phyloP scores from a whole-genome alignment of 2,797 vertebrate genomes.

The Bovichtus diacanthus region DNA sequence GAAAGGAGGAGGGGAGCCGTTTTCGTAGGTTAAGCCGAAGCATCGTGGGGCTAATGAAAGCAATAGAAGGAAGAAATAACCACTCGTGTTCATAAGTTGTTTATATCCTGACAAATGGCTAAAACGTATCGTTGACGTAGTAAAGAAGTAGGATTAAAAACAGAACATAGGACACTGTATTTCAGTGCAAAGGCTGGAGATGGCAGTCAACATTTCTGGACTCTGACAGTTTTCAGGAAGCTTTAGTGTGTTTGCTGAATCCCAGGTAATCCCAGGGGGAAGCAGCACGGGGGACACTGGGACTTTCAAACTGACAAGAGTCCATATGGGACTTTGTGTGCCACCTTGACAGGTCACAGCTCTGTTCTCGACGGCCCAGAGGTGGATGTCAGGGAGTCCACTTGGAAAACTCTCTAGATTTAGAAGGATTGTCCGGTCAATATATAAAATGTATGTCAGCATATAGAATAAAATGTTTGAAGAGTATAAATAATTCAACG shows the following conservation, averaged over 20 bases:
- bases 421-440: background rate
- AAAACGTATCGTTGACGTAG: too few relatives aligned
- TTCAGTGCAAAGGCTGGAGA: background rate
- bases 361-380: slow-evolving; percentile 39
- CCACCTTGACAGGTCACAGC: slow-evolving; percentile 61
- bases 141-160: too few relatives aligned
- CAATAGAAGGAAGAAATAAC: background rate
- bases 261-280: slow-evolving; percentile 25
- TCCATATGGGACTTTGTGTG: slow-evolving; percentile 51
- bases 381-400: slow-evolving; percentile 35
- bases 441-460: background rate
- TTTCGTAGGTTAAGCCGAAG: slow-evolving; percentile 33
- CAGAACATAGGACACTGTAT: too few relatives aligned
- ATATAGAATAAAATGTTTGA: slow-evolving; percentile 15
- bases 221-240: slow-evolving; percentile 42
- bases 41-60: slow-evolving; percentile 26
- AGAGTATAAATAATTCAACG: slow-evolving; percentile 40
- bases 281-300: slow-evolving; percentile 10
- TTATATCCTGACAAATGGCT: background rate
- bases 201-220: slow-evolving; percentile 11
- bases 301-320: slow-evolving; percentile 57
- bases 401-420: slow-evolving; percentile 16
- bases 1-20: slow-evolving; percentile 12
- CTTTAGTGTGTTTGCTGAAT: slow-evolving; percentile 1
- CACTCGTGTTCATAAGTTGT: background rate